Conservation (phyloP, 2,113 vertebrate genomes). For the Phalacrocorax carbo region DNA sequence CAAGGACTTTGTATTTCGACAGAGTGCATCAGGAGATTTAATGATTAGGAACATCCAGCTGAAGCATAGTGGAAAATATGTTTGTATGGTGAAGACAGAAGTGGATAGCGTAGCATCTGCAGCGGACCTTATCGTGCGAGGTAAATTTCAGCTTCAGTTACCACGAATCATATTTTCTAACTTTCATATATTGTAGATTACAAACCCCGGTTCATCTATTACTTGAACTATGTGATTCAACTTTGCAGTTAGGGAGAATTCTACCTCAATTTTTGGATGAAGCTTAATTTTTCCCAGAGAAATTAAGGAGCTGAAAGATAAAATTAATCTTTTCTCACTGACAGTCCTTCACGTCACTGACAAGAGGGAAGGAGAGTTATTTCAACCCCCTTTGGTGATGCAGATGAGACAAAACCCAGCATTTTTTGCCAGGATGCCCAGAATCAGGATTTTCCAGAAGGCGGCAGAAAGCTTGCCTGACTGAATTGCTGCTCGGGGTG, state of each 20-base stretch:
- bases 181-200: not conserved
- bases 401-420: not conserved
- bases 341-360: not conserved
- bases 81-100: slow-evolving; percentile 88
- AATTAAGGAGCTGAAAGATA: not conserved
- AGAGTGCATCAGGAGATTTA: slow-evolving; percentile 89
- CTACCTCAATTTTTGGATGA: not conserved
- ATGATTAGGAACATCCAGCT: slow-evolving; percentile 96
- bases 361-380: not conserved
- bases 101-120: slow-evolving; percentile 90
- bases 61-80: slow-evolving; percentile 88
- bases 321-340: not conserved
- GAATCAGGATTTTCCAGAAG: not conserved
- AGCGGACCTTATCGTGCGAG: slow-evolving; percentile 90
- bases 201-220: not conserved
- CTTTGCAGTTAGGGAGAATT: not conserved
- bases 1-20: not conserved
- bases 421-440: not conserved
- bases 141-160: slow-evolving; percentile 55
- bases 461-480: not conserved
- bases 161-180: fast-evolving
- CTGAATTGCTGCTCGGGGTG: not conserved
- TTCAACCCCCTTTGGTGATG: not conserved
- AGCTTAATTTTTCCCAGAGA: not conserved
- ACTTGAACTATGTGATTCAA: not conserved